phyloP scores from a whole-genome alignment of 2,888 invertebrate species.

The Dicranocentrus wangi region DNA sequence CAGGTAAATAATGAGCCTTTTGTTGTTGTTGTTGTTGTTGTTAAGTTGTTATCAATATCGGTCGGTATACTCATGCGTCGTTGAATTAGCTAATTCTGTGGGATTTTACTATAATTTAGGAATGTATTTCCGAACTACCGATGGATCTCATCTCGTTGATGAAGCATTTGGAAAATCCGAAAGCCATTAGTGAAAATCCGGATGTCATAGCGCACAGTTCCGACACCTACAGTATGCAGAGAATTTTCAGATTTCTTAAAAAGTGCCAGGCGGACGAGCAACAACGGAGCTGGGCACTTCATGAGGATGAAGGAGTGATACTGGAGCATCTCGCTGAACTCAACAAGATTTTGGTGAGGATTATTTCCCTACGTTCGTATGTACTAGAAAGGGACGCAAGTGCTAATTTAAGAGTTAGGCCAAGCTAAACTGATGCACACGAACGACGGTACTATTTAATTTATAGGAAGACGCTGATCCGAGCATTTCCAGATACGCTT shows the following conservation, averaged over 20 bases:
- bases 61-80: neutral
- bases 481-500: constrained; percentile 87
- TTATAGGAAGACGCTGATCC: constrained; percentile 96
- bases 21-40: too few species aligned
- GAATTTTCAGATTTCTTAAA: constrained; percentile 87
- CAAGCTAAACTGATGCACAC: too few species aligned
- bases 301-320: constrained; percentile 93
- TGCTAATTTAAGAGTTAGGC: too few species aligned
- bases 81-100: neutral
- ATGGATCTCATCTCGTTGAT: constrained; percentile 54
- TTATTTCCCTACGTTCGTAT: neutral
- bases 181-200: constrained; percentile 69
- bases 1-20: constrained; percentile 65
- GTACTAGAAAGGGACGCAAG: too few species aligned
- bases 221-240: constrained; percentile 87
- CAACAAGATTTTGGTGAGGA: constrained; percentile 74
- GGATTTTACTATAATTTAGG: constrained; percentile 17
- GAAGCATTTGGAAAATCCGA: constrained; percentile 67
- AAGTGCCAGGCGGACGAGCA: constrained; percentile 95
- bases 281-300: constrained; percentile 94
- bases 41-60: too few species aligned
- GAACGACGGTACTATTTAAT: too few species aligned
- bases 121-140: constrained; percentile 53
- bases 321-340: constrained; percentile 82
- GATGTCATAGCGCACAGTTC: constrained; percentile 81